Base-by-base conservation (phyloP, 2,113 vertebrate genomes). In the Centropristis striata region DNA sequence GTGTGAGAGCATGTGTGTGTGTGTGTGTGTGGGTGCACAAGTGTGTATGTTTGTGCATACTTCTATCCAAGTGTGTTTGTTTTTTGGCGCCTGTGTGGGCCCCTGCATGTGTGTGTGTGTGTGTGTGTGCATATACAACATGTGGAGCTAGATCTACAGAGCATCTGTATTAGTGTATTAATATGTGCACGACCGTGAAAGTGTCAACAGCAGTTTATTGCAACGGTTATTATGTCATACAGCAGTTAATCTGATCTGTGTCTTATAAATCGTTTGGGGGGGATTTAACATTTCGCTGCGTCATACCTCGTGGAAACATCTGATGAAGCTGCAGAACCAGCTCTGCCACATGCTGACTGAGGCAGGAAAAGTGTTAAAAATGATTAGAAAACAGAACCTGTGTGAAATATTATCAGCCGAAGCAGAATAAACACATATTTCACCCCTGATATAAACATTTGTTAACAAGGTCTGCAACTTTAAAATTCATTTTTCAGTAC, bases 241-340 rank as follows among this genome's bases (percentile, higher is more conserved):
- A 60, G 72, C 51, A 92, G 83, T 88, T 91, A 86, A 90, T 90
- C 86, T 69, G 86, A 86, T 84, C 72, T 70, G 60, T 67, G 77
- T 74, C 67, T 82, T 83, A 72, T 83, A 85, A 86, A 92, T 89
- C 46, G 18, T 67, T 5, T 5, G 5, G 27, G 66, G 32, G 28
- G 32, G 71, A n/a, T 84, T 84, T 86, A 76, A 67, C 80, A 64
- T 72, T 84, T 79, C 80, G 71, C 84, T 68, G 80, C 23, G 27
- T 85, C 77, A 51, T 78, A 88, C 74, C 74, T 69, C 76, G 67
- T 1, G 18, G 55, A 73, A 51, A 78, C 74, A 69, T 83, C 49
- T 41, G 65, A 81, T 39, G 36, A 75, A 68, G 80, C 61, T 68
- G 55, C 21, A 44, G 65, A 55, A 72, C 75, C 60, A 75, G 76